Base-by-base conservation (phyloP, 2,888 invertebrate genomes). In the Drosophila colorata region DNA sequence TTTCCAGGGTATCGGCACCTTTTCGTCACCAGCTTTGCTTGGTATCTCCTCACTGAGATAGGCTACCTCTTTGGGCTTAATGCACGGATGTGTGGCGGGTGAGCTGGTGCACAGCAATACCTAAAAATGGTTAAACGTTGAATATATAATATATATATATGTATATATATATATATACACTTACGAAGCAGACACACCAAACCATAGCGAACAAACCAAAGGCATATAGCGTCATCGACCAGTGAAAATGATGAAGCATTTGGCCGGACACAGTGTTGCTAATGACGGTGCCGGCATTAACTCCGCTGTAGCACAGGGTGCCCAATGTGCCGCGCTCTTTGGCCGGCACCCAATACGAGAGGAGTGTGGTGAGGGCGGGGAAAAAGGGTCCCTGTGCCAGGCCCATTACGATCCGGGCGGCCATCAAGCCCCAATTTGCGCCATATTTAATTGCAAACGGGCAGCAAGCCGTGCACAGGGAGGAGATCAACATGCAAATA, bases 361-460 rank as follows among this genome's bases (percentile, higher is more conserved):
- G 90, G 91, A 97, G 93, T 0, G 95, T 94, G 78, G 95, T 96
- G 74, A 98, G 93, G 0, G 97, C 96, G 4, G 96, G 97, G 90
- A 95, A 96, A 0, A 96, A 95, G 0, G 95, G 95, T n/a, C 96
- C 96, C 93, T 97, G 96, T 52, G 96, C 96, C 0, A 96, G 92
- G 23, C 97, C 97, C 93, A 96, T 96, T 0, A 96, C 73, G 0
- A 97, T 93, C 58, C 97, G 93, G 7, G 96, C 78, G 0, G 93
- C 92, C 11, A 97, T 94, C 4, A 97, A 93, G 1, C 95, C 94
- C 4, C 93, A 93, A 35, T 52, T 9, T 0, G 57, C 51, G 2
- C 53, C 51, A 1, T 11, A 4, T 0, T 5, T 0, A 5, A 83
- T 58, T 1, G 49, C 18, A 0, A 69, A 0, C 0, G 88, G 81